Evolutionary conservation across 2,797 vertebrate genomes (phyloP), one percentile per base, ranked within the genome.

Genomic region (Cercopithecus neglectus): DNA sequence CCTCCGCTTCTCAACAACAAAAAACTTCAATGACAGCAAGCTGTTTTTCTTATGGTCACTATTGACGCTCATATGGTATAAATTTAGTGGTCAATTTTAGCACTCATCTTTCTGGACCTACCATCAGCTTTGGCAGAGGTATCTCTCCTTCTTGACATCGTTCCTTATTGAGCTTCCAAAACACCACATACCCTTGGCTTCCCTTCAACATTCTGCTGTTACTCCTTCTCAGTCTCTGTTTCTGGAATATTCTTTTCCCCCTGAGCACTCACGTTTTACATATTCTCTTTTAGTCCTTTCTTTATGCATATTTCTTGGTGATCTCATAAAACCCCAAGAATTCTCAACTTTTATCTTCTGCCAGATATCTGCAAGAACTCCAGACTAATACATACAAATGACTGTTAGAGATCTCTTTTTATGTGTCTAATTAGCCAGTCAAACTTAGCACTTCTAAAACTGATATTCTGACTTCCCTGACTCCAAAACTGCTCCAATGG

Each of bases 1-100:
- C 1, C 2, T 0, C 11, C 10, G 39, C 3, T 41, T 6, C 13
- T 1, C 78, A 59, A 2, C 0, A 39, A 3, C 4, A n/a, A 19
- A 78, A 46, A 67, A 13, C 9, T 5, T 21, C 46, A 19, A 8
- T 21, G 13, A 33, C n/a, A 59, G 13, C 5, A 24, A 41, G 5
- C 7, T 10, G 19, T 24, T 67, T 55, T 82, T 39, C 84, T 82
- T 13, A 5, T 10, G 33, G 24, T 36, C 14, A 8, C 11, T 39
- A 17, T 5, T 30, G 11, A 19, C 5, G 1, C 72, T 50, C 44
- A 21, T 2, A 26, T 1, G 10, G 21, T 50, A 8, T 19, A 26
- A 17, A 44, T 8, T 13, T 21, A 2, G 8, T 2, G 75, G 36
- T 39, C 59, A 78, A 1, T 78, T 41, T 36, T 22, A 53, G 8